Evolutionary conservation across 1,140 invertebrate species (phyloP), one percentile per base, ranked within the genome.

Genomic region (Euura lappo): DNA sequence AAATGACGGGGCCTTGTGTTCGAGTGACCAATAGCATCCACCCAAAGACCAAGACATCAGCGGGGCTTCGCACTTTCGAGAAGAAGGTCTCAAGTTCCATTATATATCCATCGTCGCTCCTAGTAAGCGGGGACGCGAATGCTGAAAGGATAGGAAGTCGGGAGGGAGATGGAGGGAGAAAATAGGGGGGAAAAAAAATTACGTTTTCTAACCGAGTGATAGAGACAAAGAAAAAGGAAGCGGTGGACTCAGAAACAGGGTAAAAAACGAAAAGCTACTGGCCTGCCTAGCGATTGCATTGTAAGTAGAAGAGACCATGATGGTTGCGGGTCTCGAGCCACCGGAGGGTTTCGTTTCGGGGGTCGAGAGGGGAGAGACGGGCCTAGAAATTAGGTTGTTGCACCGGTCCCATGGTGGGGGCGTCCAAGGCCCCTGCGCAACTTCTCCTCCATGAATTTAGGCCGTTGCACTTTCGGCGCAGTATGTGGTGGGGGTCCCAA

Each of bases 311-410:
- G 81, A 8, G 10, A 78, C 73, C 77, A 70, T 75, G 75, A 79
- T 77, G 77, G 69, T 73, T 75, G 67, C 76, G 67, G 76, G 69
- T 73, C 71, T 69, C 8, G 51, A 60, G 51, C 13, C 51, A 8
- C 51, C 8, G 51, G 51, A 60, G 51, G 51, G 51, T n/a, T 60
- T 60, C 28, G 28, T 28, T 28, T 44, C 65, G 71, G 45, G 45
- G 74, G 2, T 42, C 45, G 45, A 67, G 76, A 67, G 44, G 71
- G 51, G 71, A 77, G 76, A 76, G 79, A 81, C 8, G 81, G 78
- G 78, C 87, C 86, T 88, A 87, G 86, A 87, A 88, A 88, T 88
- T 87, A 88, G 86, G 86, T 88, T 88, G 86, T 87, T 88, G 86
- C 86, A 88, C 86, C 82, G 84, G 78, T 79, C 74, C 76, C 51